Base-by-base conservation (phyloP, 2,888 invertebrate genomes). In the Drosophila flavopinicola region DNA sequence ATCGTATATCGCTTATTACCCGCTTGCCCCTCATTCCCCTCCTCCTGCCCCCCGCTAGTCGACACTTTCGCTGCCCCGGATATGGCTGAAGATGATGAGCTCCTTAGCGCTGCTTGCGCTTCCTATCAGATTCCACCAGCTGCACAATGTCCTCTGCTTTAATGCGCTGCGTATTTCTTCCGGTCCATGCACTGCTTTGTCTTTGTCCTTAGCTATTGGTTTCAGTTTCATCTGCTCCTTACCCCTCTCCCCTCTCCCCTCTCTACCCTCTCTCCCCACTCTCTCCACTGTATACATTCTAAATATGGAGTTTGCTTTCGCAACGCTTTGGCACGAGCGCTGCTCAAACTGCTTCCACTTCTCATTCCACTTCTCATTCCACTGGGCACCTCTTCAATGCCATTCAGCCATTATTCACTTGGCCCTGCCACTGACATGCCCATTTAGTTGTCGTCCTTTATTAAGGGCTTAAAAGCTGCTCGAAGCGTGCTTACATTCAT, bases 61-160 rank as follows among this genome's bases (percentile, higher is more conserved):
- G 56, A 80, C 82, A 78, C 84, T 83, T 68, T 66, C 59, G 38
- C 51, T 53, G 25, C 39, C 60, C 79, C 87, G 79, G 79, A 80
- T 87, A 87, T 87, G 78, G 48, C 78, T 80, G 57, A 47, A 72
- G 79, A 77, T 80, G 79, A 79, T 77, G 85, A 53, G 56, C 64
- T 73, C 51, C 49, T 75, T 56, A 64, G 73, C 59, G 38, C 30
- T 51, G 38, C 61, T 60, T 64, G 39, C 25, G 47, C 49, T 78
- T 75, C 78, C 79, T 87, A 85, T 83, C 87, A 85, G 84, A 75
- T 83, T 87, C 79, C 87, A 85, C 79, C 84, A 85, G 87, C 84
- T 83, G 82, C 83, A 68, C 51, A 41, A 37, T 35, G 59, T 74
- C 49, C 72, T 68, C 53, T 33, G 56, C 45, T 63, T 78, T 72